Evolutionary conservation across 2,797 vertebrate species (phyloP).

Genomic region (Enteromius viviparus): DNA sequence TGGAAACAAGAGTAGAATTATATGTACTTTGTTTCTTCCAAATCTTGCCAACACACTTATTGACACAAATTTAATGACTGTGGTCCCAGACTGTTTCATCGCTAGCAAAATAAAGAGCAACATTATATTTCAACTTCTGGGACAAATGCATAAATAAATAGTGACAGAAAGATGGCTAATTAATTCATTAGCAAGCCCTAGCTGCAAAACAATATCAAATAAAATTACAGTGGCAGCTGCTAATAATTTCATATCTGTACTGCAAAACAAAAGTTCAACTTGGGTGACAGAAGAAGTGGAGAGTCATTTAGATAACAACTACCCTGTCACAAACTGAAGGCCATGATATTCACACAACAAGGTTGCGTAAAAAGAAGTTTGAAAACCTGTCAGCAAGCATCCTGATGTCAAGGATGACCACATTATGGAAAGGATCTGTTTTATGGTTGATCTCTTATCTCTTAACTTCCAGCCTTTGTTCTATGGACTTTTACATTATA

Average conservation of each 20-base stretch:
- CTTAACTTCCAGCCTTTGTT: background rate
- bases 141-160: slow-evolving; percentile 6
- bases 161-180: slow-evolving; percentile 1
- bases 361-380: background rate
- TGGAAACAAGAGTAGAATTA: background rate
- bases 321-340: background rate
- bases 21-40: background rate
- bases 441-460: background rate
- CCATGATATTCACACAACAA: background rate
- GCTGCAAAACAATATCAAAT: background rate
- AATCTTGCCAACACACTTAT: background rate
- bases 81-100: background rate
- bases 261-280: background rate
- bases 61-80: background rate
- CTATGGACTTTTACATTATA: background rate
- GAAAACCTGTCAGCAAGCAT: background rate
- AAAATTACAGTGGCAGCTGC: background rate
- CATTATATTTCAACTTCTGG: slow-evolving; percentile 4
- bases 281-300: background rate
- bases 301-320: background rate
- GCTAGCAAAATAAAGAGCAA: slow-evolving; percentile 11
- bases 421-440: background rate
- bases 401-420: background rate
- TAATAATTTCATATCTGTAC: slow-evolving; percentile 6
- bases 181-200: background rate